Percentiles rank a stretch among this genome's conserved stretches.
Evolutionary conservation across 2,797 vertebrate species (phyloP).

Genomic region (Loriculus beryllinus): DNA sequence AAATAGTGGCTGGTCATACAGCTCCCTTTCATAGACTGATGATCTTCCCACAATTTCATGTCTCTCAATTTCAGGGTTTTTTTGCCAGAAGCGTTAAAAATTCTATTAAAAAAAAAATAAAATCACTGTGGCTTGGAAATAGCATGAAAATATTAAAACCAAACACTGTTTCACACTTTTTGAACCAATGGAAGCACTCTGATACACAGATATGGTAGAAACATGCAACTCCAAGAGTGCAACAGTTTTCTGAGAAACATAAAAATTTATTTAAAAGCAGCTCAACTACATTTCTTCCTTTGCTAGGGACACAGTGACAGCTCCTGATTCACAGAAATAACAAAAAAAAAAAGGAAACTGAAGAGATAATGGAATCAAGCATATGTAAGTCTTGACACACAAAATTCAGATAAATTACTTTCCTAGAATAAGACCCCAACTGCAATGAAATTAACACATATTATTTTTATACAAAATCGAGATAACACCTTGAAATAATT

Average conservation of each 20-base stretch:
- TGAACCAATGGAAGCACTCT: background rate
- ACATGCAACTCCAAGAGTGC: background rate
- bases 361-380: background rate
- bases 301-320: background rate
- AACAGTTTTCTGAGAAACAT: background rate
- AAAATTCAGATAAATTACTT: background rate
- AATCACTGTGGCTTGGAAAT: background rate
- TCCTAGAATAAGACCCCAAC: background rate
- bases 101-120: background rate
- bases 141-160: background rate
- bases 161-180: background rate
- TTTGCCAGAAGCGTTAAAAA: background rate
- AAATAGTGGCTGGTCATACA: background rate
- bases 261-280: background rate
- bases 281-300: background rate
- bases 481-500: background rate
- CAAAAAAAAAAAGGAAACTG: background rate
- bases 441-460: background rate
- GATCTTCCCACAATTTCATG: background rate
- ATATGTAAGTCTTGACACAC: background rate
- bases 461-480: background rate
- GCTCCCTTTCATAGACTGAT: background rate
- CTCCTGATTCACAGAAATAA: background rate
- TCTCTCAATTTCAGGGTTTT: background rate
- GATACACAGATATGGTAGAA: background rate